Conservation (phyloP, 2,888 invertebrate species). For the Cecidostiba fungosa region DNA sequence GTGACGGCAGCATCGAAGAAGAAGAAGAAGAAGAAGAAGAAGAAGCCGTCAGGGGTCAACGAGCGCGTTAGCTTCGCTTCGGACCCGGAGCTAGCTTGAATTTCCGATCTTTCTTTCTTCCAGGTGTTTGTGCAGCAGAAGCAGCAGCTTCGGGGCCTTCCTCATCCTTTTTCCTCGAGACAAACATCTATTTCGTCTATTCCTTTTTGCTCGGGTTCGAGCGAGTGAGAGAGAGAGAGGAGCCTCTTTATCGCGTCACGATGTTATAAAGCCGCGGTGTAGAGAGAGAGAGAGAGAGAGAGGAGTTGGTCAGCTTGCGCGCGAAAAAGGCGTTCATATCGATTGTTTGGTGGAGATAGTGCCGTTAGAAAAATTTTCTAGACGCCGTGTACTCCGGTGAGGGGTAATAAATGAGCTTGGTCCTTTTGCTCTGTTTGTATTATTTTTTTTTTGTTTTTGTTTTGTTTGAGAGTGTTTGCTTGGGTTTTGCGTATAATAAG, state of each 20-base stretch:
- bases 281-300: no score
- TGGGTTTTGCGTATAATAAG: no score
- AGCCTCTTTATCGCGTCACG: constrained; percentile 61
- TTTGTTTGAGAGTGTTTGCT: neutral
- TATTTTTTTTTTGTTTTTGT: neutral
- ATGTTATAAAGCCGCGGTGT: constrained; percentile 35
- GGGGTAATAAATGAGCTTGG: constrained; percentile 37
- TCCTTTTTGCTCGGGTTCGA: constrained; percentile 58
- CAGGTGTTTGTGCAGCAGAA: constrained; percentile 50
- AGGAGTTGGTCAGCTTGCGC: neutral
- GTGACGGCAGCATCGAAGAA: constrained; percentile 53
- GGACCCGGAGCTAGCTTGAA: constrained; percentile 57
- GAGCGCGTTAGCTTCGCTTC: constrained; percentile 56
- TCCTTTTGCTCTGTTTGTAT: no score
- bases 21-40: constrained; percentile 44
- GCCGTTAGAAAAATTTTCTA: constrained; percentile 15
- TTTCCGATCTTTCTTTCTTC: constrained; percentile 51
- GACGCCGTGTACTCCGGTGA: neutral
- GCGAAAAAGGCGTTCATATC: constrained; percentile 39
- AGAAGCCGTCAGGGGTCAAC: constrained; percentile 57
- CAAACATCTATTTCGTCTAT: constrained; percentile 61
- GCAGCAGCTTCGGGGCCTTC: constrained; percentile 6
- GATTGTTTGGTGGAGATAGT: constrained; percentile 41
- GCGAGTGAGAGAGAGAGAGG: constrained; percentile 36
- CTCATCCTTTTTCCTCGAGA: constrained; percentile 22